Percentiles rank a stretch among this genome's conserved stretches.
phyloP scores from a whole-genome alignment of 2,797 vertebrate genomes.

The Acanthurus lineatus region DNA sequence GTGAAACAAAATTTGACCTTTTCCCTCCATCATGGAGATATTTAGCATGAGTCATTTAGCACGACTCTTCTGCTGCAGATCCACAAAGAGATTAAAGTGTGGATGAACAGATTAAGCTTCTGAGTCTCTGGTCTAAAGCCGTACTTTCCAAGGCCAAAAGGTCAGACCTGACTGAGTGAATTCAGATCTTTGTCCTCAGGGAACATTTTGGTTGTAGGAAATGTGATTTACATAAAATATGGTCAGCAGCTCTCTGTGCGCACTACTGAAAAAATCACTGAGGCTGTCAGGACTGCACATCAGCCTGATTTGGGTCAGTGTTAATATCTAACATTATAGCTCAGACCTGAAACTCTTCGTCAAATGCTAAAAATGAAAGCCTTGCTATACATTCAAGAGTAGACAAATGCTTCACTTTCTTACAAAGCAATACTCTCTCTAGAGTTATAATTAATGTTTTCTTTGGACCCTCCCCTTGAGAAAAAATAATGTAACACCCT shows the following conservation, averaged over 20 bases:
- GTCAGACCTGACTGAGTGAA: constrained; percentile 69
- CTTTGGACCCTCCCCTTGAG: no score
- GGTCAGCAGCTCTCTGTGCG: constrained; percentile 54
- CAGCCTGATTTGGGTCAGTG: constrained; percentile 22
- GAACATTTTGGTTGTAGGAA: constrained; percentile 51
- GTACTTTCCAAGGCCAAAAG: constrained; percentile 64
- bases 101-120: constrained; percentile 67
- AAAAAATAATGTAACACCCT: no score
- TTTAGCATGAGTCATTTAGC: constrained; percentile 31
- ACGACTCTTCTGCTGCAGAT: constrained; percentile 24
- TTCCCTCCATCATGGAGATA: background rate
- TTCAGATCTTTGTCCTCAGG: constrained; percentile 66
- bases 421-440: no score
- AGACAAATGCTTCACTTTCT: constrained; percentile 22
- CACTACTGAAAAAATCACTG: constrained; percentile 41
- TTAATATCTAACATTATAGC: constrained; percentile 33
- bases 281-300: constrained; percentile 14
- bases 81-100: constrained; percentile 59
- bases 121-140: constrained; percentile 59
- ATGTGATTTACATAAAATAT: constrained; percentile 69
- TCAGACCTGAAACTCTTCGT: constrained; percentile 7
- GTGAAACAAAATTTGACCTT: background rate
- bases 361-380: background rate
- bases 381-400: constrained; percentile 19
- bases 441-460: no score